phyloP scores from a whole-genome alignment of 2,797 vertebrate genomes.

The Sebastolobus alascanus region DNA sequence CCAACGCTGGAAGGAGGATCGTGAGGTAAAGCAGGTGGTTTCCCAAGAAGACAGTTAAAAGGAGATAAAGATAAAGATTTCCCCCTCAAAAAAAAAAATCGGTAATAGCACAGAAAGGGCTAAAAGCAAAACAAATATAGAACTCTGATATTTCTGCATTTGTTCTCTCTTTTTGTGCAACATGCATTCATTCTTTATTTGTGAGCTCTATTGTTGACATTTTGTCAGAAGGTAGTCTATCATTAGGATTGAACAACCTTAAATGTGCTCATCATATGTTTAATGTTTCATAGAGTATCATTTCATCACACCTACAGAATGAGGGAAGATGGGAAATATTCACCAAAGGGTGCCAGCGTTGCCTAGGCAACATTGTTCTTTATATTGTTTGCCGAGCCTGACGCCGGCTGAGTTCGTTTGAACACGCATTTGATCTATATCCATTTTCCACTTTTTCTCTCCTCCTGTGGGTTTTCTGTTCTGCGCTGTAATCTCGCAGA shows the following conservation, averaged over 20 bases:
- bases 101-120: background rate
- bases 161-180: background rate
- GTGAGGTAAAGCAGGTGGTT: constrained; percentile 24
- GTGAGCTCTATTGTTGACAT: constrained; percentile 1
- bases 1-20: constrained; percentile 16
- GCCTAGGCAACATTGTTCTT: constrained; percentile 82
- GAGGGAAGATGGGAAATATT: constrained; percentile 38
- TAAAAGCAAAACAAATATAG: background rate
- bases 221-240: constrained; percentile 29
- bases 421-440: constrained; percentile 81
- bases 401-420: constrained; percentile 74
- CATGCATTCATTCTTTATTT: constrained; percentile 29
- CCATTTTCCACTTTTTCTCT: constrained; percentile 58
- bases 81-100: background rate
- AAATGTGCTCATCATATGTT: constrained; percentile 21
- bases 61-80: background rate
- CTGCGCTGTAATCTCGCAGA: constrained; percentile 71
- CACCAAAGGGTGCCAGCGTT: constrained; percentile 55
- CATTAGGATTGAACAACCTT: constrained; percentile 29
- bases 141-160: constrained; percentile 4
- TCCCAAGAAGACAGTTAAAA: background rate
- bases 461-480: constrained; percentile 37
- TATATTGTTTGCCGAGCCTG: constrained; percentile 60
- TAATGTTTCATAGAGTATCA: constrained; percentile 47
- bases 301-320: constrained; percentile 36